Conservation (phyloP, 2,888 invertebrate genomes). For the Cheilosia soror region DNA sequence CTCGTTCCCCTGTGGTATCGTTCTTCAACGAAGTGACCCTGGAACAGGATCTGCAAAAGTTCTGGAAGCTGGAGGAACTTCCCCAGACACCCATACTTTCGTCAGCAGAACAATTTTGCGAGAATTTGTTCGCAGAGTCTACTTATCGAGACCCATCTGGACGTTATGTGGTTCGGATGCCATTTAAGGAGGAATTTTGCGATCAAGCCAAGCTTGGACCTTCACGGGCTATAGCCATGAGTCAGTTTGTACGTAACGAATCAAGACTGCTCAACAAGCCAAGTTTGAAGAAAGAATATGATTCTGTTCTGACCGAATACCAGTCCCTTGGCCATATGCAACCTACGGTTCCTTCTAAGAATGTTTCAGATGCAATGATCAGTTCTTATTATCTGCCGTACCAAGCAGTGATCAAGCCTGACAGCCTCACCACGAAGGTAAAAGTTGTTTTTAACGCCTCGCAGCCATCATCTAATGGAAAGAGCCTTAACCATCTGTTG, state of each 20-base stretch:
- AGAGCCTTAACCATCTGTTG: not conserved
- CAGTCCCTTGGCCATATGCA: not conserved
- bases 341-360: not conserved
- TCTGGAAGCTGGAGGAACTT: slow-evolving; percentile 18
- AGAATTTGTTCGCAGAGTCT: not conserved
- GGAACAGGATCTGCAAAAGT: not conserved
- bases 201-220: not conserved
- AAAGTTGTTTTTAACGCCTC: slow-evolving; percentile 18
- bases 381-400: slow-evolving; percentile 36
- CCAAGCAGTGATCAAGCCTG: slow-evolving; percentile 8
- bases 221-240: slow-evolving; percentile 6
- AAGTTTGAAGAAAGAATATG: slow-evolving; percentile 17
- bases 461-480: not conserved
- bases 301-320: slow-evolving; percentile 28
- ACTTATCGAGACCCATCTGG: not conserved
- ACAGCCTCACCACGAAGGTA: not conserved
- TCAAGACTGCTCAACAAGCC: not conserved
- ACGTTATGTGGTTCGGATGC: not conserved
- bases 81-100: not conserved
- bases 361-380: not conserved
- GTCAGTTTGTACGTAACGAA: slow-evolving; percentile 13
- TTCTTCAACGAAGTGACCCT: not conserved
- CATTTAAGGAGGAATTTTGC: not conserved
- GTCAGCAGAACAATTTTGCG: not conserved
- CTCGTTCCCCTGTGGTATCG: not conserved